Evolutionary conservation across 2,113 vertebrate species (phyloP).

Genomic region (Seriola rivoliana): DNA sequence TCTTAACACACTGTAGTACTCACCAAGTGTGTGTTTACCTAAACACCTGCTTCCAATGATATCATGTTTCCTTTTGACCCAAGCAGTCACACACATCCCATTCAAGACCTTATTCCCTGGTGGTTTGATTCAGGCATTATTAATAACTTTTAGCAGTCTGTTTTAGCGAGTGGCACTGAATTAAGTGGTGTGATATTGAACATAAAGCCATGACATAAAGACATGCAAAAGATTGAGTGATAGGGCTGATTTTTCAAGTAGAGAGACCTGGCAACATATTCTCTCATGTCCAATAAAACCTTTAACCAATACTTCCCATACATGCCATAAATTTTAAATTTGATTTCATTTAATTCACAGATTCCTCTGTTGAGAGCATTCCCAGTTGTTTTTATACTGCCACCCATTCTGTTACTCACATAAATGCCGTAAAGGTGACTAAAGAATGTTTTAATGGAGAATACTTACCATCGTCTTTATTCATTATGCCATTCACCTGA

Average conservation of each 20-base stretch:
- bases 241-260: background rate
- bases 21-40: conserved; percentile 66
- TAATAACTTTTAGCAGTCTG: background rate
- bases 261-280: background rate
- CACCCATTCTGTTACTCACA: background rate
- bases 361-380: background rate
- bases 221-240: no score
- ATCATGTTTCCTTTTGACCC: conserved; percentile 54
- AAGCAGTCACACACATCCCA: conserved; percentile 43
- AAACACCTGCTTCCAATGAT: conserved; percentile 63
- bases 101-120: conserved; percentile 7
- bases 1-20: conserved; percentile 66
- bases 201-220: no score
- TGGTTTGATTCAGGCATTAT: background rate
- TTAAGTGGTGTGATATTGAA: background rate
- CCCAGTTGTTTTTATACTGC: background rate
- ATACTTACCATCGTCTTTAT: background rate
- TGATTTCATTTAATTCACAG: background rate
- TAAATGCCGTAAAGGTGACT: background rate
- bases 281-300: background rate
- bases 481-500: background rate
- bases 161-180: background rate
- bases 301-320: background rate
- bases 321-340: background rate
- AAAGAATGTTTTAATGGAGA: background rate